These are phyloP conservation scores for Tiaroga cobitis DNA, from an alignment of 2,797 vertebrate species.

Conservation along the genomic window DNA sequence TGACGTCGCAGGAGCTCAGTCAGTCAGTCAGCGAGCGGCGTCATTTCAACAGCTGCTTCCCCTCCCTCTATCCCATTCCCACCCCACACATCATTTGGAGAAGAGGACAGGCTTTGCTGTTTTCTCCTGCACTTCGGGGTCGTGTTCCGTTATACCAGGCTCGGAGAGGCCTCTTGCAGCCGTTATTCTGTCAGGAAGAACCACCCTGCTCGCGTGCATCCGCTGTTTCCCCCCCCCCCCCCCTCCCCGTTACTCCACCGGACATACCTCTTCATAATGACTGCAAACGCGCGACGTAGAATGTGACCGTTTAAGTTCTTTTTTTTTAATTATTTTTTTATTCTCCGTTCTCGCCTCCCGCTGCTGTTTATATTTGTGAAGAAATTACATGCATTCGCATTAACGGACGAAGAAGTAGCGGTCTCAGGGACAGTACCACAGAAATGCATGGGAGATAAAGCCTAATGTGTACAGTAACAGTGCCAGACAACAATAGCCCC, in stretches of 20 bases:
- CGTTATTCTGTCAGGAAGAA: constrained; percentile 19
- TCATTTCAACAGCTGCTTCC: constrained; percentile 56
- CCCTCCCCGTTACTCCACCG: neutral
- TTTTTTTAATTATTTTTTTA: neutral
- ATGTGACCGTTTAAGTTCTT: constrained; percentile 35
- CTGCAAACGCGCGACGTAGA: constrained; percentile 15
- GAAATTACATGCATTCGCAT: neutral
- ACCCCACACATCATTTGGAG: constrained; percentile 35
- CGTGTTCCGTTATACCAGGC: constrained; percentile 17
- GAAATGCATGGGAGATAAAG: constrained; percentile 17
- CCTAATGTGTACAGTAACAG: neutral
- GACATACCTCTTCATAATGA: constrained; percentile 17
- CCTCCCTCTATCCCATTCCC: constrained; percentile 54
- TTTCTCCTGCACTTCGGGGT: constrained; percentile 16
- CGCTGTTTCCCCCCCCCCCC: constrained; percentile 5
- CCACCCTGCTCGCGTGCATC: constrained; percentile 19
- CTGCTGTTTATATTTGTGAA: neutral
- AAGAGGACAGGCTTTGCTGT: constrained; percentile 51
- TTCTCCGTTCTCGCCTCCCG: neutral
- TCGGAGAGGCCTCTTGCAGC: constrained; percentile 13
- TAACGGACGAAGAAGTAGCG: constrained; percentile 44
- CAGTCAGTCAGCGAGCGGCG: constrained; percentile 68
- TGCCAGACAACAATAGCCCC: constrained; percentile 47
- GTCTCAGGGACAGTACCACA: neutral
- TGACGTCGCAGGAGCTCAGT: constrained; percentile 71